Evolutionary conservation across 2,797 vertebrate genomes (phyloP).

Genomic region (Myotis planiceps): DNA sequence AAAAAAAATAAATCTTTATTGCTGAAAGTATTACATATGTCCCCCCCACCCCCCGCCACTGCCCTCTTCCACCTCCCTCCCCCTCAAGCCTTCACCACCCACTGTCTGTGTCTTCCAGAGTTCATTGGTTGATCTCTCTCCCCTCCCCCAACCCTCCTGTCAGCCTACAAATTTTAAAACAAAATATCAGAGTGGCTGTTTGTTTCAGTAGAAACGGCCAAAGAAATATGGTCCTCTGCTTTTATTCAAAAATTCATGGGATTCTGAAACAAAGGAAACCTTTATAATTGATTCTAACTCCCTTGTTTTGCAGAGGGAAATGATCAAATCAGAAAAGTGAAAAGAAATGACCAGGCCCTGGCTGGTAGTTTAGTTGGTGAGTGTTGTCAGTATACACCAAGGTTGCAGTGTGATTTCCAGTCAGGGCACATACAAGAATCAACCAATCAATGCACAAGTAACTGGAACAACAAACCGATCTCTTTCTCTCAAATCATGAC

Average conservation of each 20-base stretch:
- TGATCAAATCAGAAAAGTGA: not conserved
- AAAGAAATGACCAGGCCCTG: not conserved
- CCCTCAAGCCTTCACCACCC: no score
- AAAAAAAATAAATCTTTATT: no score
- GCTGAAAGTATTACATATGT: no score
- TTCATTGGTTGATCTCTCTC: no score
- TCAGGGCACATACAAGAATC: not conserved
- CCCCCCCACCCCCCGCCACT: no score
- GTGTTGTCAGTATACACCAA: not conserved
- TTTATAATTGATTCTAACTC: not conserved
- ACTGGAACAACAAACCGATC: not conserved
- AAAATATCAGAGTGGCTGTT: not conserved
- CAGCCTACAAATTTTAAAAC: not conserved
- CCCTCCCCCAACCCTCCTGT: no score
- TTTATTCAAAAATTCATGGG: conserved; percentile 27
- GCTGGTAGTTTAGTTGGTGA: not conserved
- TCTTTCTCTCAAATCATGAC: not conserved
- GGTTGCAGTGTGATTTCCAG: not conserved
- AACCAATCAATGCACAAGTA: not conserved
- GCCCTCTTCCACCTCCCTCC: no score
- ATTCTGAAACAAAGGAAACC: conserved; percentile 3
- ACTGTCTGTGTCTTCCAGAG: no score
- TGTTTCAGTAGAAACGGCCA: not conserved
- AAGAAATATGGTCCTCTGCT: not conserved
- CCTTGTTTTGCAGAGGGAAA: not conserved